phyloP scores from a whole-genome alignment of 2,797 vertebrate species.

The Platyrinchus mystaceus region DNA sequence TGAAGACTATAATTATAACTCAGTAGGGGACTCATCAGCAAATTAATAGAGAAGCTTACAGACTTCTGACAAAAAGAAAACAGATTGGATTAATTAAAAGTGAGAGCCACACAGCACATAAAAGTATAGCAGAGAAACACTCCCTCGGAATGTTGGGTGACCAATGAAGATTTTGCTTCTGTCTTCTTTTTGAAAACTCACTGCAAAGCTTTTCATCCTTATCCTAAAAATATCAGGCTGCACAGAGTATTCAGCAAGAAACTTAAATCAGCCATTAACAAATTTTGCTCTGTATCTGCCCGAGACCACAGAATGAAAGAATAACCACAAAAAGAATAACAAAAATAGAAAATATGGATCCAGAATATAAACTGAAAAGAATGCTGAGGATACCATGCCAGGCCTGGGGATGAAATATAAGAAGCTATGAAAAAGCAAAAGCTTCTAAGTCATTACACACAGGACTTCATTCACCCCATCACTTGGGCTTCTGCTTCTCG shows the following conservation, averaged over 20 bases:
- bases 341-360: neutral
- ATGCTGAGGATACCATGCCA: neutral
- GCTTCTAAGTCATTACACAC: neutral
- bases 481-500: neutral
- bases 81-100: constrained; percentile 1
- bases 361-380: neutral
- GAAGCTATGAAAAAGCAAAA: neutral
- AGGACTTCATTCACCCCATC: neutral
- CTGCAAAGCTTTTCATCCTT: neutral
- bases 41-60: constrained; percentile 11
- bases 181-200: neutral
- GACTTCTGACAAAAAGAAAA: neutral
- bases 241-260: neutral
- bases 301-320: neutral
- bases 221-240: neutral
- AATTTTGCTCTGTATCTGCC: neutral
- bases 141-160: neutral
- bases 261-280: neutral
- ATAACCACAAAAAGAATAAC: neutral
- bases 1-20: neutral
- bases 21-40: neutral
- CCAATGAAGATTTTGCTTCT: neutral
- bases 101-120: neutral
- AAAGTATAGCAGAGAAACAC: neutral
- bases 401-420: neutral